Evolutionary conservation across 2,797 vertebrate genomes (phyloP).

Genomic region (Huso huso): DNA sequence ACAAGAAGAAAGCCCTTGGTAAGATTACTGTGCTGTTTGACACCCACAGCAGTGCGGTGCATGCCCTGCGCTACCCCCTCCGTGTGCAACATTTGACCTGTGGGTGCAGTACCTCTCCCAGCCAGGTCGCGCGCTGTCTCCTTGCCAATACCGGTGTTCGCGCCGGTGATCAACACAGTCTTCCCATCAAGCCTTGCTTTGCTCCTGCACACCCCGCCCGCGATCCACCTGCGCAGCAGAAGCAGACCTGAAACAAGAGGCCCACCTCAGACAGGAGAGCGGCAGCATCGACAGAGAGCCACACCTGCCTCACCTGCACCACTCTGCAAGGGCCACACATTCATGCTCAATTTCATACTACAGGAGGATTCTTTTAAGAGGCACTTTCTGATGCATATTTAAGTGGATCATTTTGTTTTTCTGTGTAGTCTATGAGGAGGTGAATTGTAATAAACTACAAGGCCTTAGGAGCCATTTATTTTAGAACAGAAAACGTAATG

Average conservation of each 20-base stretch:
- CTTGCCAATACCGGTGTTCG: conserved; percentile 86
- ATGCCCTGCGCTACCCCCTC: background rate
- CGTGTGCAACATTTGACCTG: background rate
- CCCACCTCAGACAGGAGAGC: background rate
- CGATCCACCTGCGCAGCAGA: conserved; percentile 63
- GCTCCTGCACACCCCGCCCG: conserved; percentile 68
- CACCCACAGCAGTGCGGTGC: too few species aligned
- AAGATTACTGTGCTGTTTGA: background rate
- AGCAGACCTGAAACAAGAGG: conserved; percentile 34
- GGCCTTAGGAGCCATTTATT: too few species aligned
- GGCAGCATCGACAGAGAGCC: background rate
- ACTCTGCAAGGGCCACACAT: too few species aligned
- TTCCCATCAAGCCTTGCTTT: conserved; percentile 63
- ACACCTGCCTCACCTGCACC: background rate
- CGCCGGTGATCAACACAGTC: conserved; percentile 78
- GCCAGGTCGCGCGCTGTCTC: conserved; percentile 79
- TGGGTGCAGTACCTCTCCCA: conserved; percentile 56
- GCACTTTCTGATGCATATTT: background rate
- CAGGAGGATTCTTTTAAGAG: background rate
- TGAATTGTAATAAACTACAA: too few species aligned
- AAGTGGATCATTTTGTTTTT: background rate
- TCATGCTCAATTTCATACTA: background rate
- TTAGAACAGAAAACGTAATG: too few species aligned
- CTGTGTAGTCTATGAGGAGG: background rate
- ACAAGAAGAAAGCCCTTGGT: too few species aligned